Evolutionary conservation across 2,888 invertebrate genomes (phyloP), one percentile per base, ranked within the genome.

Genomic region (Caprella mutica): DNA sequence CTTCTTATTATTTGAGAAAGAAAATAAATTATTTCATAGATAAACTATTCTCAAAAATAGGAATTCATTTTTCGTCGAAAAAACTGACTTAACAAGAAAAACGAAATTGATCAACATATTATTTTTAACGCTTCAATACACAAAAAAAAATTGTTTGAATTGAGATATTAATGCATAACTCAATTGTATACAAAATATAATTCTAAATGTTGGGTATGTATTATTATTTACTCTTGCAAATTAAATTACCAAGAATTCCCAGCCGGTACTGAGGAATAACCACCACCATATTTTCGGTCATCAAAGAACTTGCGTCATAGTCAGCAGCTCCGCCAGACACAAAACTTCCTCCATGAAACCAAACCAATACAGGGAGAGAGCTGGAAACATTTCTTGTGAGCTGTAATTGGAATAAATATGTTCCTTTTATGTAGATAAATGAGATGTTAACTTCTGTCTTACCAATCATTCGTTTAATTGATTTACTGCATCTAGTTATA

Each of bases 261-360:
- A 63, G 56, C 6, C 63, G 46, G 43, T 59, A 64, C 35, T 64
- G 63, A 4, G 60, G 60, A 26, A 58, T 42, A n/a, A 64, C 58
- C 1, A 64, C 39, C 17, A 59, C 55, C 5, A 58, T 6, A 29
- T 60, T 50, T 33, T 50, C n/a, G 42, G 59, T 58, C 64, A 64
- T 60, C n/a, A 64, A n/a, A 19, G 53, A 40, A 12, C 39, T 27
- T 17, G 59, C 53, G 19, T 57, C 50, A 12, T 56, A 46, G 26
- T 30, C 48, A 1, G 46, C 55, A 2, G 58, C 55, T 5, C 55
- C 55, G 8, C 59, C 59, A 12, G 52, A 21, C 38, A 59, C 53
- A 43, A 59, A 63, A 21, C 42, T 35, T 5, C 59, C 63, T 5
- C 63, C 63, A 26, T 56, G 63, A 14, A 63, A 21, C 63, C 63